Evolutionary conservation across 1,140 invertebrate genomes (phyloP), one percentile per base, ranked within the genome.

Genomic region (Gonioctena quinquepunctata): DNA sequence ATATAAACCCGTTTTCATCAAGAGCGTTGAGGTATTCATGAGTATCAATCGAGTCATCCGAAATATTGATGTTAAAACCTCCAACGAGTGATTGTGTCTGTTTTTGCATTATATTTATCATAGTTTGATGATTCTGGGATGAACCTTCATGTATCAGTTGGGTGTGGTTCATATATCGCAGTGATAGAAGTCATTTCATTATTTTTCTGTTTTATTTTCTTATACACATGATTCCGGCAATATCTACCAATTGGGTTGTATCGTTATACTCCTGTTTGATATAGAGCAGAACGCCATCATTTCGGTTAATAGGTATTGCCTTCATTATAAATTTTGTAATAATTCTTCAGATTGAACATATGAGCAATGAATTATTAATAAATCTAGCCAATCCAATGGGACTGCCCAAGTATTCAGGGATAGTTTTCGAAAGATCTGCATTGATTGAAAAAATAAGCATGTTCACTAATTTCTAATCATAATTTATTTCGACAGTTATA

Each of bases 221-320:
- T 23, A 59, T 59, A 26, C 56, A 59, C 4, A 1, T 59, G n/a
- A 59, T 23, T 23, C 4, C 4, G 19, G 56, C 23, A n/a, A n/a
- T 59, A 22, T 59, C 23, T 4, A 59, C 23, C 7, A 59, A 23
- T 19, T 22, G 8, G 23, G 19, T 8, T 23, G 19, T 2, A 16
- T 59, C 19, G 7, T 59, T 59, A 16, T 23, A 59, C 23, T 22
- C 19, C 5, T 4, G 2, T 59, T 59, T 59, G 1, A 26, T 25
- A 2, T 59, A 59, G 11, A 59, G 7, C 21, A 25, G 7, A 59
- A 59, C 56, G 11, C 4, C 56, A 25, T 59, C 56, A 22, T 59
- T 59, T 59, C 23, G 56, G 23, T 59, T 59, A n/a, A n/a, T n/a
- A n/a, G 19, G 23, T 59, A 59, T 59, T 22, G 21, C 56, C 21